Evolutionary conservation across 2,797 vertebrate genomes (phyloP), one percentile per base, ranked within the genome.

Genomic region (Macropodus opercularis): DNA sequence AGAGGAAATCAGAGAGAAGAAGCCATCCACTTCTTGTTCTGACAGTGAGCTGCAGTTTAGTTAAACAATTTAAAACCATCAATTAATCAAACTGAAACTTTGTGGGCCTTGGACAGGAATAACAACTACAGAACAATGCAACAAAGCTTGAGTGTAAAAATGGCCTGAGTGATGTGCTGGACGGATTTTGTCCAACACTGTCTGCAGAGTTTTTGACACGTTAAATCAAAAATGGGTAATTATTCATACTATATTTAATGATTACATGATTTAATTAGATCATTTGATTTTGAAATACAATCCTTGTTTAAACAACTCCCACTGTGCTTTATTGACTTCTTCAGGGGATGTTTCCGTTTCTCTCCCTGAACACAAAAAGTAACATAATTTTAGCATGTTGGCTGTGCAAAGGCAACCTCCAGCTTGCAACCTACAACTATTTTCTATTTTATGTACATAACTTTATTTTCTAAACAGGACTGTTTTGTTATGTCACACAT

Each of bases 21-120:
- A 38, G 60, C 50, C 50, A 70, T 58, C 51, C 34, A 21, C 44
- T 61, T 69, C 39, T 64, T 70, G 39, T 53, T 63, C 62, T 64
- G 54, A 52, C 39, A 62, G 59, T 8, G n/a, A 47, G 27, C 29
- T 54, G 41, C 54, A 42, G 50, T 36, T 67, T 24, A 35, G 27
- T 8, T 51, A 29, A 55, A 69, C 42, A 27, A 53, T 49, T 69
- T 34, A 63, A 59, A 63, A 65, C 29, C 41, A 69, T 62, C 32
- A 74, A 67, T 72, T 60, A 63, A 31, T 32, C 23, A 44, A 61
- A 15, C 5, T 50, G 21, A 32, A 35, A 35, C 40, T n/a, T n/a
- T n/a, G n/a, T 72, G 22, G 13, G 42, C 10, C 41, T 47, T 17
- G 26, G 38, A n/a, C 40, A 27, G 21, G 49, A 34, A 19, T 53